These are phyloP conservation scores for Sebastes variabilis DNA, from an alignment of 2,797 vertebrate genomes.

Conservation along the genomic window DNA sequence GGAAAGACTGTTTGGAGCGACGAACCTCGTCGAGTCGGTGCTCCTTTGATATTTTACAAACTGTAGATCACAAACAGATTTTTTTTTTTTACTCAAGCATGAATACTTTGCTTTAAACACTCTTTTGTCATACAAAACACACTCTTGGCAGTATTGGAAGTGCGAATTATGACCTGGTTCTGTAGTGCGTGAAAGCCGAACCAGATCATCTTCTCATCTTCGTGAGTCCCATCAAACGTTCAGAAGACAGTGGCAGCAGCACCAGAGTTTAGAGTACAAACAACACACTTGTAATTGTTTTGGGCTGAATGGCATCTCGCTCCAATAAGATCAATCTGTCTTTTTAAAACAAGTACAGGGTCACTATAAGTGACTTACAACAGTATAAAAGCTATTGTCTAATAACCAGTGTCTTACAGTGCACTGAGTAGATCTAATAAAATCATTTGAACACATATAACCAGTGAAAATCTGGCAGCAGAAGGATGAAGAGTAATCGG, in stretches of 20 bases:
- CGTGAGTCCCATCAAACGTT: slow-evolving; percentile 50
- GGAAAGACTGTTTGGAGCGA: slow-evolving; percentile 53
- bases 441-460: slow-evolving; percentile 71
- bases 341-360: slow-evolving; percentile 65
- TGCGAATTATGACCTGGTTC: slow-evolving; percentile 71
- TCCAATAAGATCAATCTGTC: slow-evolving; percentile 49
- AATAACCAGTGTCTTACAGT: slow-evolving; percentile 75
- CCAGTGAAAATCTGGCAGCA: slow-evolving; percentile 78
- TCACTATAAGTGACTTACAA: slow-evolving; percentile 69
- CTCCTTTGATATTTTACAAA: slow-evolving; percentile 75
- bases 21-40: slow-evolving; percentile 23
- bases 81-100: slow-evolving; percentile 41
- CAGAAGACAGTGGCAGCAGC: slow-evolving; percentile 74
- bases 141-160: slow-evolving; percentile 79
- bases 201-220: slow-evolving; percentile 62
- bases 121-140: slow-evolving; percentile 70
- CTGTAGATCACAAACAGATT: slow-evolving; percentile 58
- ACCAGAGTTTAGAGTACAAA: slow-evolving; percentile 72
- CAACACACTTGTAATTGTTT: slow-evolving; percentile 57
- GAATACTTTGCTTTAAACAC: slow-evolving; percentile 64
- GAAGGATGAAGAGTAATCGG: slow-evolving; percentile 74
- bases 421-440: slow-evolving; percentile 74
- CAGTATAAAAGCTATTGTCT: slow-evolving; percentile 77
- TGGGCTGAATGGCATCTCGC: slow-evolving; percentile 67
- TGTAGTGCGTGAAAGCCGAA: slow-evolving; percentile 43